Conservation (phyloP, 2,113 vertebrate species). For the Felis catus region F.catus_Fca126_mat1.0 CM031423.1:55762001-55762500, state of each 20-base stretch:
- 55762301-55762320: too few relatives aligned
- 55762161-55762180: neutral
- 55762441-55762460: neutral
- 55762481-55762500: neutral
- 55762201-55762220: too few relatives aligned
- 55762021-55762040: neutral
- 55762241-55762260: too few relatives aligned
- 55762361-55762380: too few relatives aligned
- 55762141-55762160: neutral
- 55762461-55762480: neutral
- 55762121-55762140: neutral
- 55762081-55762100: neutral
- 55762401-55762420: too few relatives aligned
- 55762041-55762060: neutral
- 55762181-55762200: neutral
- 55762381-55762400: too few relatives aligned
- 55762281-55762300: too few relatives aligned
- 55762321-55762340: too few relatives aligned
- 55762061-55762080: neutral
- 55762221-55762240: too few relatives aligned
- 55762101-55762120: neutral
- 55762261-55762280: too few relatives aligned
- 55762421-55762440: too few relatives aligned
- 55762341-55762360: too few relatives aligned
- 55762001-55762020: neutral